These are phyloP conservation scores for Gadus chalcogrammus DNA, from an alignment of 2,113 vertebrate species.

Conservation along the genomic window DNA sequence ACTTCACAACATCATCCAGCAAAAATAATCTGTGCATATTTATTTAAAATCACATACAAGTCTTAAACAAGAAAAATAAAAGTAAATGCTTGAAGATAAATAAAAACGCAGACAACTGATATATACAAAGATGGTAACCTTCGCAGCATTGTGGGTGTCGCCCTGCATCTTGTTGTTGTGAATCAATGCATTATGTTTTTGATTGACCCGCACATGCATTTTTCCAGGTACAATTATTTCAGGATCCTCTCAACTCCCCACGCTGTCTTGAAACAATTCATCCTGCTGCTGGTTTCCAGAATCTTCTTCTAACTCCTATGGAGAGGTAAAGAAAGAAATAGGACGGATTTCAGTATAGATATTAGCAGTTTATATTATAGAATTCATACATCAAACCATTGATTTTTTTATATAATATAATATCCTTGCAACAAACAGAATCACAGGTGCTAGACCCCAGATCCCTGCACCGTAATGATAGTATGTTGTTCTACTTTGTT, in stretches of 20 bases:
- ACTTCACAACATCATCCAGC: background rate
- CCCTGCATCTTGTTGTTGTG: background rate
- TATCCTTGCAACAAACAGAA: too few relatives aligned
- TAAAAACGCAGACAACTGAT: background rate
- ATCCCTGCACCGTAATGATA: too few relatives aligned
- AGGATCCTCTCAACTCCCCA: constrained; percentile 52
- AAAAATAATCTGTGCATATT: background rate
- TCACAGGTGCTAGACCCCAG: too few relatives aligned
- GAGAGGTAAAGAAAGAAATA: background rate
- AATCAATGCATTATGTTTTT: background rate
- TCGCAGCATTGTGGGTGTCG: background rate
- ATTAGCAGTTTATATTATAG: too few relatives aligned
- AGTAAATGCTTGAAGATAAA: background rate
- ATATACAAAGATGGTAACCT: background rate
- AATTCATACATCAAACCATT: too few relatives aligned
- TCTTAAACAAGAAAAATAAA: background rate
- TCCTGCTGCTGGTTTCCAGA: constrained; percentile 77
- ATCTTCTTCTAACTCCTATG: constrained; percentile 82
- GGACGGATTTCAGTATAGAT: too few relatives aligned
- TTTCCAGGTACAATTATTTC: background rate
- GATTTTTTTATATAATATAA: too few relatives aligned
- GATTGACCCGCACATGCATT: background rate
- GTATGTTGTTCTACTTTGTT: too few relatives aligned
- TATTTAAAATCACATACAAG: too few relatives aligned
- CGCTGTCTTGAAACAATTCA: constrained; percentile 79